A percentile compares a stretch with the other conserved stretches of the same genome.
These are phyloP conservation scores for Edolisoma coerulescens DNA, from an alignment of 2,113 vertebrate genomes.

Conservation along the genomic window DNA sequence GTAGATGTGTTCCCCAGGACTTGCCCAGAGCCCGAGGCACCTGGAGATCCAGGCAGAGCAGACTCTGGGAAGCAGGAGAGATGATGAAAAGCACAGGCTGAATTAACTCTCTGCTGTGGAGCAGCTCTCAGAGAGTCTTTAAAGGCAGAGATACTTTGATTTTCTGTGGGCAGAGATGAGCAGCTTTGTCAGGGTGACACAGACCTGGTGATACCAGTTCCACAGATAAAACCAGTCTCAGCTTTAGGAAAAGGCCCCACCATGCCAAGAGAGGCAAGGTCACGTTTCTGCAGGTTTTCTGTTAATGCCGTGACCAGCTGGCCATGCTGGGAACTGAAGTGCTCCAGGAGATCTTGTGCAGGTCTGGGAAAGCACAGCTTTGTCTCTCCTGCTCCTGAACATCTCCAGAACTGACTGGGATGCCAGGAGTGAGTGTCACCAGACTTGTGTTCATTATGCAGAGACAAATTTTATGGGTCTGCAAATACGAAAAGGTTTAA, in stretches of 20 bases:
- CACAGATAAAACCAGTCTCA: not conserved
- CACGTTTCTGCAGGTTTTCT: not conserved
- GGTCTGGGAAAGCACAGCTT: not conserved
- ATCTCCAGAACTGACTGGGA: not conserved
- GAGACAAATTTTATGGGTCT: not conserved
- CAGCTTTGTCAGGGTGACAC: not conserved
- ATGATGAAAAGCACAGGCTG: not conserved
- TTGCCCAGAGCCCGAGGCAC: not conserved
- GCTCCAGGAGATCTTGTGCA: not conserved
- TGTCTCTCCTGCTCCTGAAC: not conserved
- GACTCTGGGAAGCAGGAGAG: not conserved
- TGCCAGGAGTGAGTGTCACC: not conserved
- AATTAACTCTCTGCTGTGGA: too few relatives aligned
- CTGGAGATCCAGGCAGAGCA: not conserved
- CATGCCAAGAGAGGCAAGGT: rapidly evolving
- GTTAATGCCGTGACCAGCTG: not conserved
- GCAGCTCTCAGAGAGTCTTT: not conserved
- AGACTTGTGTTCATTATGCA: not conserved
- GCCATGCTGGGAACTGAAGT: not conserved
- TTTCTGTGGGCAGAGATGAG: not conserved
- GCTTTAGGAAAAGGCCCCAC: not conserved
- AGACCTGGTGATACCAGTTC: not conserved
- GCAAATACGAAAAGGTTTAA: conserved; percentile 22
- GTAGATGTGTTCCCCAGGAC: rapidly evolving
- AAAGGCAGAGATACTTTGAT: not conserved